Conservation (phyloP, 2,888 invertebrate genomes). For the Abrostola triplasia region DNA sequence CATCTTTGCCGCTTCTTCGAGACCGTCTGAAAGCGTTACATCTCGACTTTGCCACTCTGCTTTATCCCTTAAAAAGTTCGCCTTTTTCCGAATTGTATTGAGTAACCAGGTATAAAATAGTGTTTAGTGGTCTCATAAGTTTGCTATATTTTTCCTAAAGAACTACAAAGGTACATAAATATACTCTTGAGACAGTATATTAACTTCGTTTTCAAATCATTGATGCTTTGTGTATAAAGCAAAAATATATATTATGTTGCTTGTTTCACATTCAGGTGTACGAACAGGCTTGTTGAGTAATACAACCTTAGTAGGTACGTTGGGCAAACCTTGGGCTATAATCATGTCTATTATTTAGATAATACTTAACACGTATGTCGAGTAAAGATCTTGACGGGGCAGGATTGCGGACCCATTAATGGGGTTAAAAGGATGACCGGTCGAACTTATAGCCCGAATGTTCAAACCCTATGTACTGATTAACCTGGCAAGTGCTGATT, state of each 20-base stretch:
- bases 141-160: constrained; percentile 19
- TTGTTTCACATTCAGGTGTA: background rate
- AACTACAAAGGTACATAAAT: background rate
- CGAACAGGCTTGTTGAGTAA: no score
- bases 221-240: background rate
- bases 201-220: background rate
- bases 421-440: background rate
- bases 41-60: constrained; percentile 83
- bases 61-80: constrained; percentile 79
- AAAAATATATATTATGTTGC: background rate
- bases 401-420: background rate
- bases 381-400: background rate
- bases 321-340: background rate
- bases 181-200: background rate
- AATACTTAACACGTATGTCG: background rate
- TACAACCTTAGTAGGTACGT: background rate
- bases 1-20: constrained; percentile 87
- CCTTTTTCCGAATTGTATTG: constrained; percentile 67
- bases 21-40: constrained; percentile 84
- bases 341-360: background rate
- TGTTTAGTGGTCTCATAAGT: constrained; percentile 30
- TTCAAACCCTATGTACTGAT: background rate
- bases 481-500: no score
- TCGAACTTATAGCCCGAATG: background rate
- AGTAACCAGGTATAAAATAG: constrained; percentile 52